phyloP scores from a whole-genome alignment of 2,797 vertebrate species.

The Myiothlypis chrysogaster region DNA sequence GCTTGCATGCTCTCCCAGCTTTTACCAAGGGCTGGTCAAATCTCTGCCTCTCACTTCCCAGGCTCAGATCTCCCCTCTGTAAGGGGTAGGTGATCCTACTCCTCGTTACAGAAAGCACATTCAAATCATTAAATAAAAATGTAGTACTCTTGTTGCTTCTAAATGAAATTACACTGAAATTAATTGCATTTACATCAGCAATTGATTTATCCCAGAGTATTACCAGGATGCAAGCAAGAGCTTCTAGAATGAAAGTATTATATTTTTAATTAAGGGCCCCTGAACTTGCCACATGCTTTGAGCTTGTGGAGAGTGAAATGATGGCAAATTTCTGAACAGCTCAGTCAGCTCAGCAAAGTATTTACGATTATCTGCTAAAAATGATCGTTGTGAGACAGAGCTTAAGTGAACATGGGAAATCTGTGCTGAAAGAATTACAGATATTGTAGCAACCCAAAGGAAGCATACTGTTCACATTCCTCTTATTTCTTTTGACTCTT shows the following conservation, averaged over 20 bases:
- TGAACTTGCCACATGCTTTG: background rate
- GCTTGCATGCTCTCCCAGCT: background rate
- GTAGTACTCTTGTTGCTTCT: background rate
- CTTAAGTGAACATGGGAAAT: slow-evolving; percentile 12
- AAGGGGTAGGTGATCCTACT: background rate
- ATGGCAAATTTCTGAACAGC: background rate
- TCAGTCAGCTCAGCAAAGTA: background rate
- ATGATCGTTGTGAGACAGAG: background rate
- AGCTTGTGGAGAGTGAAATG: background rate
- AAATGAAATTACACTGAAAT: background rate
- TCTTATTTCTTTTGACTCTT: slow-evolving; percentile 24
- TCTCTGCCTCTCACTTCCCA: background rate
- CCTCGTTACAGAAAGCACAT: background rate
- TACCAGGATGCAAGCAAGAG: background rate
- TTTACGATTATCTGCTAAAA: background rate
- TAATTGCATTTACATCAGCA: background rate
- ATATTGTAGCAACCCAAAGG: background rate
- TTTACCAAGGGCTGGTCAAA: background rate
- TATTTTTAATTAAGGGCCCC: slow-evolving; percentile 20
- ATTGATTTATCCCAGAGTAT: background rate
- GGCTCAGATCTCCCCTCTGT: background rate
- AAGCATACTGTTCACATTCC: slow-evolving; percentile 35
- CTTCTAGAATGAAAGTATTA: background rate
- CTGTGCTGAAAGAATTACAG: background rate
- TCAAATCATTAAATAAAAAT: background rate